These are phyloP conservation scores for Lasioglossum zephyrum DNA, from an alignment of 2,888 invertebrate species.

Conservation along the genomic window DNA sequence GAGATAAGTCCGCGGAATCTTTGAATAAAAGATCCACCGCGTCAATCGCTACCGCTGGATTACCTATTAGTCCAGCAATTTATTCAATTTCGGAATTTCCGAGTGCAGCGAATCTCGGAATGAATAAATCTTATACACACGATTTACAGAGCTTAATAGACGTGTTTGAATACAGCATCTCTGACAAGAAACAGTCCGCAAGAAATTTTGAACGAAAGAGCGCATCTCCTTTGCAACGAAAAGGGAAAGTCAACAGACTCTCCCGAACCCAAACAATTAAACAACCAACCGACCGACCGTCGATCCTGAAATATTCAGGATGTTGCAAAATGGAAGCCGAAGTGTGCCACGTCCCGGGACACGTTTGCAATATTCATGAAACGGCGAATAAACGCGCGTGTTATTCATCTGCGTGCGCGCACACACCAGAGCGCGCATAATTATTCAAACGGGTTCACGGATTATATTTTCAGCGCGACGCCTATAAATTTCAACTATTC, in stretches of 20 bases:
- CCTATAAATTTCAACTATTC: constrained; percentile 5
- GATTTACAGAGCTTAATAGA: too few relatives aligned
- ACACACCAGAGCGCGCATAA: constrained; percentile 5
- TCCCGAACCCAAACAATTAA: neutral
- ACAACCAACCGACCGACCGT: neutral
- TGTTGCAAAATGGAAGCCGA: neutral
- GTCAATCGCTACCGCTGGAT: neutral
- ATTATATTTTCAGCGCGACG: neutral
- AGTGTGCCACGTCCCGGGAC: neutral
- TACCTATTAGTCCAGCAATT: neutral
- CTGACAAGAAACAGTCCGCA: neutral
- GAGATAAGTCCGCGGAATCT: neutral
- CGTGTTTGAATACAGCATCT: too few relatives aligned
- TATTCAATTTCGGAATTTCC: neutral
- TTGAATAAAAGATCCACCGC: neutral
- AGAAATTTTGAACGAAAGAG: neutral
- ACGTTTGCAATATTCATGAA: constrained; percentile 34
- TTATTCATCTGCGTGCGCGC: neutral
- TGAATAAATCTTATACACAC: too few relatives aligned
- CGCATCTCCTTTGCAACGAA: neutral
- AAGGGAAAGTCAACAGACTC: neutral
- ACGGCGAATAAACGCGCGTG: constrained; percentile 7
- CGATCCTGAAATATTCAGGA: constrained; percentile 21
- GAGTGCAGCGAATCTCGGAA: neutral
- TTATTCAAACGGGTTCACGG: constrained; percentile 17